Evolutionary conservation across 2,113 vertebrate genomes (phyloP), one percentile per base, ranked within the genome.

Genomic region (Mastomys coucha): DNA sequence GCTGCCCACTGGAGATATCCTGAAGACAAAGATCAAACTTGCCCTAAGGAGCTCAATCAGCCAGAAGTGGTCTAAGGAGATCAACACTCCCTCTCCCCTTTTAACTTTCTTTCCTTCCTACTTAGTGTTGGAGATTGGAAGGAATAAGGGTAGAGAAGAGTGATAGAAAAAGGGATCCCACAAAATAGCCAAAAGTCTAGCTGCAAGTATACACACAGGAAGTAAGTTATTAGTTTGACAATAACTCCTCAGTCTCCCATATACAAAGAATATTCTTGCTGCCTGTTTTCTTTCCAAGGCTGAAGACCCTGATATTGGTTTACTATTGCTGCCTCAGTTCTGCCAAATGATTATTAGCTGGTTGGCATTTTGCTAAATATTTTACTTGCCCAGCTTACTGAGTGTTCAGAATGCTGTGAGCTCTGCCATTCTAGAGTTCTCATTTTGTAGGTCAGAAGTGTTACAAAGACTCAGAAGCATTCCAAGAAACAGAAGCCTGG

Each of bases 211-310:
- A 33, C 51, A 39, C 86, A 88, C 0, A 91, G 89, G 26, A 75
- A 88, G 58, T 69, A 70, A 3, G 33, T 67, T 80, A 94, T 91
- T 82, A 78, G 28, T 39, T 94, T 84, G 63, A 80, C 82, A 63
- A 63, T 88, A 91, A 77, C 73, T 33, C 28, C 45, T 94, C 89
- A 56, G 88, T 56, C 5, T 26, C 17, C 60, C 51, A 78, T 85
- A 76, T 77, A 87, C 58, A 87, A 88, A 77, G 2, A 11, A 36
- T 24, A 42, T 53, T 80, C 6, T 81, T 39, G 13, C 7, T 91
- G 56, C 11, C 5, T 69, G 51, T 85, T 14, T 69, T 90, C 91
- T 58, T 65, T 51, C 70, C 45, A 93, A 49, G 16, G 3, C 1
- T 60, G n/a, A 76, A 65, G 31, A 45, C 13, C 12, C 56, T 63